Evolutionary conservation across 2,888 invertebrate species (phyloP), one percentile per base, ranked within the genome.

Genomic region (Trichacis sp.): DNA sequence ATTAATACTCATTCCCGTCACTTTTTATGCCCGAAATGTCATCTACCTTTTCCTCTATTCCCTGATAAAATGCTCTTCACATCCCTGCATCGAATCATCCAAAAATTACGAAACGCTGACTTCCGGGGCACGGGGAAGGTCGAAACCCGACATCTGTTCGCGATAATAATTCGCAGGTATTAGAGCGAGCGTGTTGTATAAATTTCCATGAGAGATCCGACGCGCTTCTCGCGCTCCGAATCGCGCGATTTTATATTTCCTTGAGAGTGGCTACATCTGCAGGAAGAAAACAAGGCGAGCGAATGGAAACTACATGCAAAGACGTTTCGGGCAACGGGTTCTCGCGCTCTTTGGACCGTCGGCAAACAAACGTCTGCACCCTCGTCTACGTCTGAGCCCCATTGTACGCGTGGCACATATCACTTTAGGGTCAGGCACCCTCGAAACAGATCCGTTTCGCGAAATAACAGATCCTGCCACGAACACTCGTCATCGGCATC

Each of bases 341-440:
- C n/a, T 46, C 38, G 46, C 47, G 46, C 42, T 59, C 53, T 42
- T 59, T 57, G 61, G 63, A 62, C 70, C 68, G 70, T 73, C 68
- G 58, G 71, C 70, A 73, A 76, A 73, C 71, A 76, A 70, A 66
- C 66, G 68, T 63, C 69, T 67, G 71, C 73, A 70, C 68, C 70
- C 70, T 68, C 61, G 61, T 43, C 57, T 58, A 33, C 46, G 24
- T 40, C 49, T 55, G 19, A 36, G 43, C 12, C 40, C 77, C 73
- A 80, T 80, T 79, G 80, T 81, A 82, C 81, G 78, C 82, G 72
- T 69, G 73, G 77, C 78, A 78, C 82, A 81, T 80, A 80, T 81
- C 81, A 80, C 80, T 82, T 79, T 78, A 78, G 82, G 81, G 80
- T 82, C 80, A 80, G 81, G 75, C 74, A 75, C 78, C 80, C 80